Evolutionary conservation across 2,888 invertebrate genomes (phyloP).

Genomic region (Acanthosoma haemorrhoidale): DNA sequence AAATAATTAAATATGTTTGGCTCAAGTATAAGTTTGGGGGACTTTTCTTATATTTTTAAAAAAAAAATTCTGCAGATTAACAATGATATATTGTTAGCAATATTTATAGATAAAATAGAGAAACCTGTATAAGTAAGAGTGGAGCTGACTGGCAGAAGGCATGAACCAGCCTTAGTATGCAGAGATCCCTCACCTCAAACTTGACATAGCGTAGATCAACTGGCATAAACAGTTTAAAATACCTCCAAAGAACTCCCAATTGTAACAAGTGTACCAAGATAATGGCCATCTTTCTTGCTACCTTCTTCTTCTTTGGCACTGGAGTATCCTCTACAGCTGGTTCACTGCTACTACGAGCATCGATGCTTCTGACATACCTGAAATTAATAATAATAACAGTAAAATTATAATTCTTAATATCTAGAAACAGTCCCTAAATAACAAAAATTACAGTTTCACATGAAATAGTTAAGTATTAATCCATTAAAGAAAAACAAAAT

Average conservation of each 20-base stretch:
- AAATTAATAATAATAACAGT: not conserved
- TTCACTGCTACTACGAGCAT: not conserved
- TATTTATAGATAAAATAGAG: not conserved
- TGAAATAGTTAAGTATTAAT: no score
- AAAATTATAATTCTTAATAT: not conserved
- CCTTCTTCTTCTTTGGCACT: conserved; percentile 12
- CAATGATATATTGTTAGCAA: no score
- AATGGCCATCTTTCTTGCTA: conserved; percentile 35
- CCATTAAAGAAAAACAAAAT: no score
- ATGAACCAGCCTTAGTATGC: conserved; percentile 75
- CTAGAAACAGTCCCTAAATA: no score
- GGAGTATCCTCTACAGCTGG: not conserved
- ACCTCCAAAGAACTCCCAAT: conserved; percentile 67
- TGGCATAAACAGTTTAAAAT: conserved; percentile 77
- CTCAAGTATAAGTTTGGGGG: no score
- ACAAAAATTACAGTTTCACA: no score
- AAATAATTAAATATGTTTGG: no score
- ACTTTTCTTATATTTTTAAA: no score
- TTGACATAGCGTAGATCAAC: conserved; percentile 76
- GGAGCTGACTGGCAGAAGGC: conserved; percentile 86
- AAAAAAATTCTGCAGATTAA: no score
- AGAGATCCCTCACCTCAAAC: conserved; percentile 65
- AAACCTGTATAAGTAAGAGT: conserved; percentile 61
- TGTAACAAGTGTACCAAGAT: conserved; percentile 55
- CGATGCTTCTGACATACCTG: conserved; percentile 20